These are phyloP conservation scores for Byasa hedistus DNA, from an alignment of 2,888 invertebrate species.

Conservation along the genomic window DNA sequence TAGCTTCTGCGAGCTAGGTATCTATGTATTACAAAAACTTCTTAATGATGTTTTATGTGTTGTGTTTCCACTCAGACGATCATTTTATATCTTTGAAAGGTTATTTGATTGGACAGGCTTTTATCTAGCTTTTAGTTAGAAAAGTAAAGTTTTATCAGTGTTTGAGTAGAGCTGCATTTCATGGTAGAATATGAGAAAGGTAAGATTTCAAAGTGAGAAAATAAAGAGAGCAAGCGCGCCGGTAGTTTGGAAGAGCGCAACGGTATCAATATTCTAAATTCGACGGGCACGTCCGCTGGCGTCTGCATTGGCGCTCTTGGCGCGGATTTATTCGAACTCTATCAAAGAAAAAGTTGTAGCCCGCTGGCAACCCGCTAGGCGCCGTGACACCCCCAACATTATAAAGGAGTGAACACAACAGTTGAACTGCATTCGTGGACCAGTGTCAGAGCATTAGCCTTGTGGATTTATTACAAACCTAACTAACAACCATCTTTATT, in stretches of 20 bases:
- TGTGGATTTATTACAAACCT: no score
- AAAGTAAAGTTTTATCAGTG: no score
- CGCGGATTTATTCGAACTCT: constrained; percentile 72
- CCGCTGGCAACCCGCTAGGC: constrained; percentile 65
- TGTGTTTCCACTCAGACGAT: not conserved
- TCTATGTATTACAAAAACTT: constrained; percentile 12
- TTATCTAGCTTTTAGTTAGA: no score
- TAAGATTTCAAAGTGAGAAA: constrained; percentile 5
- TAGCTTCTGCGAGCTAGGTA: constrained; percentile 30
- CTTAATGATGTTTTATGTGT: constrained; percentile 19
- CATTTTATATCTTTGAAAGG: no score
- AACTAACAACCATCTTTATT: no score
- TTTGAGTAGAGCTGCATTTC: not conserved
- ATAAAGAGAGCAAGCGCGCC: constrained; percentile 30
- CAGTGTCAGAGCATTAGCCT: no score
- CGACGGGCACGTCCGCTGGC: constrained; percentile 47
- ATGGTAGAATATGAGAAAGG: not conserved
- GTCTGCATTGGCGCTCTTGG: constrained; percentile 60
- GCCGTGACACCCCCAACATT: constrained; percentile 49
- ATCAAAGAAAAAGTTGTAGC: constrained; percentile 75
- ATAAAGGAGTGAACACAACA: constrained; percentile 41
- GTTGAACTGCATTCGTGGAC: not conserved
- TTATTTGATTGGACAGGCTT: no score
- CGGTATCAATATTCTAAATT: constrained; percentile 48
- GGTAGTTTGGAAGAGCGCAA: constrained; percentile 38